Conservation (phyloP, 2,888 invertebrate genomes). For the Gymnocheta viridis region DNA sequence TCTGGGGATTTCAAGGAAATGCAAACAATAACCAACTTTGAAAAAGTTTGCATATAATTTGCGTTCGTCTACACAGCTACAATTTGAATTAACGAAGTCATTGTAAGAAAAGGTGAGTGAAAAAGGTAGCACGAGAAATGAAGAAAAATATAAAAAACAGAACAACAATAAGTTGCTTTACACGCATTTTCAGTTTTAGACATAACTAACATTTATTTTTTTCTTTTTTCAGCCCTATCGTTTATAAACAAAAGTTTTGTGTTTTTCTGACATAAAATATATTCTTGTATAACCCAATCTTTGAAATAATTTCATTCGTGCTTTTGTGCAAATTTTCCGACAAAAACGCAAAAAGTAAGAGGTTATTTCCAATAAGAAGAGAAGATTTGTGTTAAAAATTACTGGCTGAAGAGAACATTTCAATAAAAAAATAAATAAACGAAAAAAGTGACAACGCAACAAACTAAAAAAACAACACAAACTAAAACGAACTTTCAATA, state of each 20-base stretch:
- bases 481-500: constrained; percentile 50
- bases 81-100: constrained; percentile 57
- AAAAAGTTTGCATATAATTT: constrained; percentile 40
- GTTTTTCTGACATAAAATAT: constrained; percentile 34
- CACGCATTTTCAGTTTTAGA: not conserved
- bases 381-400: constrained; percentile 5
- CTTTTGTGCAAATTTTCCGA: constrained; percentile 58
- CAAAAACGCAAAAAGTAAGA: constrained; percentile 27
- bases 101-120: constrained; percentile 58
- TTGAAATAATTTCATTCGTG: constrained; percentile 46
- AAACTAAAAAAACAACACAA: constrained; percentile 54
- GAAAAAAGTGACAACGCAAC: constrained; percentile 69
- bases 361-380: constrained; percentile 6
- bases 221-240: constrained; percentile 27
- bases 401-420: constrained; percentile 9
- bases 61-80: constrained; percentile 51
- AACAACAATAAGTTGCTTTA: too few species aligned
- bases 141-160: not conserved
- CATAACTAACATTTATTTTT: not conserved
- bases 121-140: constrained; percentile 25
- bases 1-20: constrained; percentile 20
- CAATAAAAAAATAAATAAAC: too few species aligned
- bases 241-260: constrained; percentile 40
- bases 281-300: constrained; percentile 38
- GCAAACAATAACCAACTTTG: constrained; percentile 17